These are phyloP conservation scores for Folsomia manolachei DNA, from an alignment of 2,888 invertebrate species.

Conservation along the genomic window DNA sequence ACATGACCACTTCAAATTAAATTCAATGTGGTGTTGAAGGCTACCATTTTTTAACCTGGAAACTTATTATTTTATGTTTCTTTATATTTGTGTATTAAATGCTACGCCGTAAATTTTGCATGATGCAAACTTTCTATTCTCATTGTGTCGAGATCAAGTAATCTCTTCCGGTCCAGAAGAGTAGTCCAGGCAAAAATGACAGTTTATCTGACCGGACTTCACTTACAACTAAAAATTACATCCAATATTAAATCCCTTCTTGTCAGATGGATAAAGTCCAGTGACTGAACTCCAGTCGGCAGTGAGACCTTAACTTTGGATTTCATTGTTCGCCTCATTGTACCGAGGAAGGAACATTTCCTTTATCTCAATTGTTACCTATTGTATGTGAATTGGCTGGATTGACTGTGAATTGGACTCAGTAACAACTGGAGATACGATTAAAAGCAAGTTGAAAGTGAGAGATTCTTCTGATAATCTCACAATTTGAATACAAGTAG, in stretches of 20 bases:
- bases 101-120: background rate
- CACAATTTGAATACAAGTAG: no score
- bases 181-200: background rate
- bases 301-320: no score
- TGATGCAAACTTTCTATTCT: background rate
- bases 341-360: background rate
- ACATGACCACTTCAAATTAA: no score
- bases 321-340: conserved; percentile 1
- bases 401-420: background rate
- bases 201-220: background rate
- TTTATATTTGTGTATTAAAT: no score
- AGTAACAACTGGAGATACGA: background rate
- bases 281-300: background rate
- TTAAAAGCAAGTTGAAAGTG: background rate
- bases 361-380: background rate
- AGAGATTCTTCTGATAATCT: conserved; percentile 6
- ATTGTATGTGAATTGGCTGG: background rate
- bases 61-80: no score
- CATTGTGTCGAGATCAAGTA: no score
- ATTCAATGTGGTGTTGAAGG: no score
- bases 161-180: no score
- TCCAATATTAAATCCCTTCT: background rate
- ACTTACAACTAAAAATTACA: no score
- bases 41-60: no score
- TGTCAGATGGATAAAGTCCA: background rate